Evolutionary conservation across 2,888 invertebrate genomes (phyloP), one percentile per base, ranked within the genome.

Genomic region (Vesta saturnalis): DNA sequence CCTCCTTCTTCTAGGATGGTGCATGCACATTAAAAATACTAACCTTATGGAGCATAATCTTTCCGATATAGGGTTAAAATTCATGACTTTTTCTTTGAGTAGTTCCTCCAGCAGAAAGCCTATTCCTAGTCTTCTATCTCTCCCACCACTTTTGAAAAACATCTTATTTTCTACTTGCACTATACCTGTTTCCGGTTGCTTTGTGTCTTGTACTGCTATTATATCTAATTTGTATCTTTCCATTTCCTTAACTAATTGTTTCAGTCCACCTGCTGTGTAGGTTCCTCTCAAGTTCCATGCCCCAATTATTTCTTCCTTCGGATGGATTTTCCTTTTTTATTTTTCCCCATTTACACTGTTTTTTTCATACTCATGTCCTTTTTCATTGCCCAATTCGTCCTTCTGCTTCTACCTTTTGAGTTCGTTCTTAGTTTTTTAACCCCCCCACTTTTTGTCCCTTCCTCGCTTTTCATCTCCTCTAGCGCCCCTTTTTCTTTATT

Each of bases 141-240:
- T 15, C 46, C 47, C 60, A n/a, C 60, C 49, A 46, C 47, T 60
- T 46, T 60, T 60, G 16, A 39, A 46, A 23, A 60, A 60, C 4
- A 54, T 46, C 12, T 16, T n/a, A 18, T 60, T 23, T 16, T 60
- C 22, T 47, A 60, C 3, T 16, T 54, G 8, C 18, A 3, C 12
- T 12, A 49, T 46, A 5, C 4, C 8, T 8, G 21, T 8, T 14
- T 46, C 58, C 23, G 46, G n/a, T 47, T 60, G 60, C n/a, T 46
- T 60, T 22, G 60, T 60, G 6, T 60, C 60, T 16, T 60, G 60
- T 5, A 60, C 4, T n/a, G 60, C 60, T 21, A 46, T 5, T 15
- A 60, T 46, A 46, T 52, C 60, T 10, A 15, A 4, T 6, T 54
- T 60, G 55, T 46, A 46, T 12, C 16, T 49, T 47, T 46, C 8